Evolutionary conservation across 2,797 vertebrate genomes (phyloP), one percentile per base, ranked within the genome.

Genomic region (Poecile montanus): DNA sequence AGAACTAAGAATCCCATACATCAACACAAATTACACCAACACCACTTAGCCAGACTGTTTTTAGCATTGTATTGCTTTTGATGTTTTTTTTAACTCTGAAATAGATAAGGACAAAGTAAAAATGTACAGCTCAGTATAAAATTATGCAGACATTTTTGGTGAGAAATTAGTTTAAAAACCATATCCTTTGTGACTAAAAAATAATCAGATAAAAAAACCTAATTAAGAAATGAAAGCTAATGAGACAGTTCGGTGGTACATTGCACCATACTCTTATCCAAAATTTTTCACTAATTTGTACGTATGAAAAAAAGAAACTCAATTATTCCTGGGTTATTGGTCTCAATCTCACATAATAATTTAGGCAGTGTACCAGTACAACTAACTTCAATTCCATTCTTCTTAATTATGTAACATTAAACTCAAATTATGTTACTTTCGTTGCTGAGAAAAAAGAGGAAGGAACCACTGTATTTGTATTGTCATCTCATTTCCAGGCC

Each of bases 341-440:
- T 63, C 91, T 96, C 89, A 97, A 97, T 97, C 95, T 97, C 71
- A 26, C 91, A 96, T 97, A 96, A 95, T 97, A 97, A 97, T 97
- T 97, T 94, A 96, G 91, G 93, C 93, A 97, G 95, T 92, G 91
- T 94, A 91, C 88, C 92, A 91, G 89, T 91, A 96, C 80, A 85
- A 91, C 82, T 78, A 89, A 90, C 42, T 92, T 91, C 90, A 77
- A 94, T 96, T 97, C 95, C 96, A 97, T 97, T 97, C 95, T 97
- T 98, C 96, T 97, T 97, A 98, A 97, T 97, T 97, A 96, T 97
- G 89, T 97, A 85, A 94, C 97, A 97, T 96, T 97, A 97, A 96
- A 79, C 91, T 96, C 91, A 84, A 87, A 96, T 97, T 96, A 94
- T 90, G 84, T 96, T 97, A 95, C 87, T 91, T 94, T 88, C 67